Evolutionary conservation across 2,797 vertebrate genomes (phyloP).

Genomic region (Uromys caudimaculatus): DNA sequence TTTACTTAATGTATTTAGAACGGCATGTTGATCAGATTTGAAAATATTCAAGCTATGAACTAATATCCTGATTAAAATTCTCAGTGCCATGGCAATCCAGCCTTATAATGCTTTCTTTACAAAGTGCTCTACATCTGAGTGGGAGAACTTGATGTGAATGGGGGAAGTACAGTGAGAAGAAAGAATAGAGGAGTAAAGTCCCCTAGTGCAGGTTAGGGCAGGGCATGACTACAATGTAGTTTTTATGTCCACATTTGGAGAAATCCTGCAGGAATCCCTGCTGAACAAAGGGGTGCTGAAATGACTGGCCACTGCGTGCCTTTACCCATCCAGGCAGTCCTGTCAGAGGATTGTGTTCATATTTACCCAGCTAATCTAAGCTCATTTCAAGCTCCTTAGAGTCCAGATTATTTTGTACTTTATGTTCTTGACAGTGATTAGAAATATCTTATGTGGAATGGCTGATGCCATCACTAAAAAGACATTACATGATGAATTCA

Average conservation of each 20-base stretch:
- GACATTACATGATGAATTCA: background rate
- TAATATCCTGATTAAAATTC: conserved; percentile 86
- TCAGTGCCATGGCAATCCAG: conserved; percentile 74
- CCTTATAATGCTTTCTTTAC: conserved; percentile 61
- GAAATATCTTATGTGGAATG: conserved; percentile 35
- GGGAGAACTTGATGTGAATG: background rate
- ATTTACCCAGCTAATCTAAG: background rate
- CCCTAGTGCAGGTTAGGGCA: background rate
- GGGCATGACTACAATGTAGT: background rate
- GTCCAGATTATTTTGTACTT: conserved; percentile 1
- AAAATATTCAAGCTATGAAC: conserved; percentile 86
- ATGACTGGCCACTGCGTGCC: background rate
- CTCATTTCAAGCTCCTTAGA: conserved; percentile 20
- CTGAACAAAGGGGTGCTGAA: background rate
- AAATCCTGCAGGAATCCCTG: background rate
- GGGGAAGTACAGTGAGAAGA: background rate
- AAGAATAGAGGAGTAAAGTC: background rate
- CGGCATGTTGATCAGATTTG: conserved; percentile 87
- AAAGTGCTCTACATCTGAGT: background rate
- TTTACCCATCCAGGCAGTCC: background rate
- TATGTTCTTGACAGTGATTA: conserved; percentile 34
- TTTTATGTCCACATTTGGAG: background rate
- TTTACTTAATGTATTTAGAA: conserved; percentile 89
- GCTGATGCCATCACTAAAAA: conserved; percentile 34
- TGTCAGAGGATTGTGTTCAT: background rate